These are phyloP conservation scores for Hesperia comma DNA, from an alignment of 2,888 invertebrate genomes.

Conservation along the genomic window DNA sequence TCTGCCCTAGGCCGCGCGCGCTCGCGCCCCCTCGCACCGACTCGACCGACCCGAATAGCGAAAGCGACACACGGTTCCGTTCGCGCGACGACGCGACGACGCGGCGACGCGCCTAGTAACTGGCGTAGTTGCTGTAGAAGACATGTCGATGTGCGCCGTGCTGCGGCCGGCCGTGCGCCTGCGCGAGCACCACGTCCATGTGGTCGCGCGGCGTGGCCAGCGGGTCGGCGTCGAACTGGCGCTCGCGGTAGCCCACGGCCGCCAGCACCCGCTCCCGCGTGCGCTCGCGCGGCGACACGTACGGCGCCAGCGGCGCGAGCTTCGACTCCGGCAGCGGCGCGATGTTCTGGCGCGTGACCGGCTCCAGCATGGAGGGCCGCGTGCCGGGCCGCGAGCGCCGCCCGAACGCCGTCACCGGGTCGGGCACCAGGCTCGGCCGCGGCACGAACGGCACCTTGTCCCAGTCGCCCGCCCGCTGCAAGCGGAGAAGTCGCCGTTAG, in stretches of 20 bases:
- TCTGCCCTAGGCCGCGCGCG: conserved; percentile 39
- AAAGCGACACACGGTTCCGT: conserved; percentile 73
- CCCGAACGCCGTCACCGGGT: conserved; percentile 93
- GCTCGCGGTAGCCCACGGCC: conserved; percentile 84
- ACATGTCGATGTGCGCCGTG: conserved; percentile 77
- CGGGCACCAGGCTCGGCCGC: conserved; percentile 92
- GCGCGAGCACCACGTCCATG: conserved; percentile 87
- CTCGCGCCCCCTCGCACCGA: conserved; percentile 57
- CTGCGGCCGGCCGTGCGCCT: conserved; percentile 83
- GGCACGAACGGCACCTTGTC: conserved; percentile 95
- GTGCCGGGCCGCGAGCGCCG: conserved; percentile 83
- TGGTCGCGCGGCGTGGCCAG: conserved; percentile 85
- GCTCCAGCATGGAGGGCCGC: conserved; percentile 77
- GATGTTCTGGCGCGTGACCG: conserved; percentile 85
- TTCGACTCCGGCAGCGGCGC: conserved; percentile 84
- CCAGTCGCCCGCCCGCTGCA: conserved; percentile 93
- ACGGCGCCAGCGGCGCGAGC: conserved; percentile 86
- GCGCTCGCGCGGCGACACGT: conserved; percentile 87
- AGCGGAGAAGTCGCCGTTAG: conserved; percentile 83
- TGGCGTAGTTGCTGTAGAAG: conserved; percentile 82
- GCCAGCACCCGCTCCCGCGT: conserved; percentile 86
- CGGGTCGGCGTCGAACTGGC: conserved; percentile 83
- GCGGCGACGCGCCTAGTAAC: conserved; percentile 61
- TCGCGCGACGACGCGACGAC: conserved; percentile 33
- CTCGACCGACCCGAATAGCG: conserved; percentile 66